Evolutionary conservation across 2,888 invertebrate species (phyloP), one percentile per base, ranked within the genome.

Genomic region (Hemithea aestivaria): DNA sequence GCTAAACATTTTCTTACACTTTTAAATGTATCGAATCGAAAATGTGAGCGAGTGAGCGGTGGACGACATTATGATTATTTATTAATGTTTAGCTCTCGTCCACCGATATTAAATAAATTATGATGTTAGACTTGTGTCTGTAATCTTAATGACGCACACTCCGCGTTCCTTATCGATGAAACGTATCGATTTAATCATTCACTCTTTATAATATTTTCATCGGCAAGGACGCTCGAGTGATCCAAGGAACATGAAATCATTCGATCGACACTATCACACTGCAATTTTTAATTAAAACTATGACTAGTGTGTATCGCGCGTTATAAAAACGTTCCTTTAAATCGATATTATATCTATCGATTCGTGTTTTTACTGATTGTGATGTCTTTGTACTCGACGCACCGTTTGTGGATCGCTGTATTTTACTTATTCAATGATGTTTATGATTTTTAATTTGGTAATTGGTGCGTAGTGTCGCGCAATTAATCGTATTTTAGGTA

Each of bases 231-330:
- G 53, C 56, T 38, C 45, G 74, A 71, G 71, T 57, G 59, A 32
- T 35, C 36, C 34, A 25, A 61, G 65, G 64, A 68, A 66, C 57
- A n/a, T 29, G 32, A 45, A 35, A 49, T 41, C 48, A 42, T 40
- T 56, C 48, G 53, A 62, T 50, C 60, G 58, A 66, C 51, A 61
- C 59, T 62, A 36, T 40, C 40, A 80, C 82, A 78, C 80, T 72
- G 71, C 78, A 73, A 74, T 74, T 80, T 81, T 77, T 73, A 68
- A 68, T 56, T 71, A 80, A 83, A 82, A 70, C 77, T 74, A 68
- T 75, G 79, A 68, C 73, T 70, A 75, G 83, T 80, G 83, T 79
- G 79, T 66, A 51, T 45, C 48, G 45, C 44, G 56, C 51, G 54
- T 61, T 41, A 54, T 50, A 28, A 32, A 33, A 7, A 35, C 9